Conservation (phyloP, 1,140 invertebrate genomes). For the Venustaconcha ellipsiformis region DNA sequence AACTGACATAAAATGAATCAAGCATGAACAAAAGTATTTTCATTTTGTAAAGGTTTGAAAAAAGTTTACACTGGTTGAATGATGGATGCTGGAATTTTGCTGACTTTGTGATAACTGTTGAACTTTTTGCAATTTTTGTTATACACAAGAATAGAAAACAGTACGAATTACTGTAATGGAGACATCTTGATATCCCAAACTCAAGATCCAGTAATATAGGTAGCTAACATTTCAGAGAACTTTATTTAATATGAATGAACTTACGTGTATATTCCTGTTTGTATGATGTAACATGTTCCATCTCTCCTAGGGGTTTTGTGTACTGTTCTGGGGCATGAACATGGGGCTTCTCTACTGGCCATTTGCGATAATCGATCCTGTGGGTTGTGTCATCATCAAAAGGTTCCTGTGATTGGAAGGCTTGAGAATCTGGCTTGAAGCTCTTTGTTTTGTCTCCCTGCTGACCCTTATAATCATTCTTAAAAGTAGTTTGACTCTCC, state of each 20-base stretch:
- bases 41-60: no score
- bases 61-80: no score
- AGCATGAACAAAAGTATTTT: no score
- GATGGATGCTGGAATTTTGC: no score
- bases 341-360: slow-evolving; percentile 54
- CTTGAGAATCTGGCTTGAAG: slow-evolving; percentile 55
- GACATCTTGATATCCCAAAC: no score
- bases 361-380: slow-evolving; percentile 66
- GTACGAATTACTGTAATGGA: no score
- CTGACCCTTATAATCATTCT: slow-evolving; percentile 63
- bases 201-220: no score
- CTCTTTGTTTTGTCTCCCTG: slow-evolving; percentile 45
- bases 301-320: slow-evolving; percentile 59
- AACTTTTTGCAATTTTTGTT: no score
- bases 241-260: not conserved
- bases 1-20: no score
- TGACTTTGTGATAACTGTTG: no score
- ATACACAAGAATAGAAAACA: no score
- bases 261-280: slow-evolving; percentile 67
- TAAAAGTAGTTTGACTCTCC: slow-evolving; percentile 65
- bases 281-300: slow-evolving; percentile 67
- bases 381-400: slow-evolving; percentile 44
- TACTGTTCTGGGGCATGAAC: slow-evolving; percentile 59
- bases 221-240: no score
- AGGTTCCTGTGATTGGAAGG: slow-evolving; percentile 57